Conservation (phyloP, 2,888 invertebrate species). For the Callimorpha dominula region DNA sequence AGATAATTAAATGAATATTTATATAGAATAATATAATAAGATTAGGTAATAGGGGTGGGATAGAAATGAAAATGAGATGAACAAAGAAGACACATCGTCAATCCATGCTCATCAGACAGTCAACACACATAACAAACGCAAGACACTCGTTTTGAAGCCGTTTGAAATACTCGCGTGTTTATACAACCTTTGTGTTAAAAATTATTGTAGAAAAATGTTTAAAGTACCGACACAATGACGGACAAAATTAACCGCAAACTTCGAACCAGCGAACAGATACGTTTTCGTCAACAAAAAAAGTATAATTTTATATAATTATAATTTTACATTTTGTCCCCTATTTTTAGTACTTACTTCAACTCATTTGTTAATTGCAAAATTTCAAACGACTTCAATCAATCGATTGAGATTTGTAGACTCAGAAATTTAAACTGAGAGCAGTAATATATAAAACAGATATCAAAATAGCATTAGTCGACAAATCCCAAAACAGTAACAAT, state of each 20-base stretch:
- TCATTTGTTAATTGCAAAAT: not conserved
- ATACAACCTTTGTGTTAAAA: not conserved
- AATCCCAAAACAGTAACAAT: conserved; percentile 29
- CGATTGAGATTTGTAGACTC: conserved; percentile 25
- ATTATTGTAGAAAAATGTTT: too few species aligned
- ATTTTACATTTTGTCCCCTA: not conserved
- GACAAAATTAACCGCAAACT: too few species aligned
- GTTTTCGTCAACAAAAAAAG: too few species aligned
- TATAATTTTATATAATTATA: not conserved
- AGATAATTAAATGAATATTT: not conserved
- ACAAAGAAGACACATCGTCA: conserved; percentile 29
- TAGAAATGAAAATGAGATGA: conserved; percentile 16
- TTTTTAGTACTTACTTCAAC: too few species aligned
- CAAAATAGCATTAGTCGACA: conserved; percentile 30
- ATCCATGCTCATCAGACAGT: conserved; percentile 32
- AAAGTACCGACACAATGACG: too few species aligned
- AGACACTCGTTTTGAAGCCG: conserved; percentile 40
- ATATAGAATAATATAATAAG: not conserved
- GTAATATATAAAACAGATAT: not conserved
- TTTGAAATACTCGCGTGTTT: conserved; percentile 19
- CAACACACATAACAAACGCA: conserved; percentile 40
- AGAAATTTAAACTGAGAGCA: not conserved
- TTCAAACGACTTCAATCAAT: conserved; percentile 35
- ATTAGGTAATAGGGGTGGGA: conserved; percentile 7
- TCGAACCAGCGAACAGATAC: too few species aligned